These are phyloP conservation scores for Cheirogaleus medius DNA, from an alignment of 2,113 vertebrate species.

Conservation along the genomic window DNA sequence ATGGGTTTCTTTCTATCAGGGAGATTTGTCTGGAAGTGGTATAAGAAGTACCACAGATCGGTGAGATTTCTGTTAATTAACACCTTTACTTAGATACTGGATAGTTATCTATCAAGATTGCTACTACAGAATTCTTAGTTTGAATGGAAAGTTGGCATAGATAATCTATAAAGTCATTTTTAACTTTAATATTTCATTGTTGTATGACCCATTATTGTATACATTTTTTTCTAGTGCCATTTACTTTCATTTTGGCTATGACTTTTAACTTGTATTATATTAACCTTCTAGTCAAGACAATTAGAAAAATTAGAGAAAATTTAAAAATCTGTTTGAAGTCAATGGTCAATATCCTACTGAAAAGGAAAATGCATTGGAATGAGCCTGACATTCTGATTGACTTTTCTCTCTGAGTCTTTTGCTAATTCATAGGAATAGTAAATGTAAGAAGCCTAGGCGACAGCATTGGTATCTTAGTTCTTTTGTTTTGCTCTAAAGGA, in stretches of 20 bases:
- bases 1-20: neutral
- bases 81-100: neutral
- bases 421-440: neutral
- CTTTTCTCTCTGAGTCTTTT: slow-evolving; percentile 13
- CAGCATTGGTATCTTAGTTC: neutral
- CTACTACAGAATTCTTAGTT: neutral
- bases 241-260: neutral
- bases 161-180: neutral
- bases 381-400: neutral
- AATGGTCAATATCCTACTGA: neutral
- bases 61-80: neutral
- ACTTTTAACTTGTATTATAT: neutral
- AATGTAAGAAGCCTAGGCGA: neutral
- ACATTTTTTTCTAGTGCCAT: neutral
- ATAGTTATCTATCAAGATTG: neutral
- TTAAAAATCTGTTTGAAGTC: neutral
- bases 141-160: neutral
- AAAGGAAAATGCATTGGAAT: neutral
- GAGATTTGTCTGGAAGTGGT: neutral
- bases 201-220: neutral
- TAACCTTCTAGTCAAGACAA: neutral
- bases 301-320: slow-evolving; percentile 10
- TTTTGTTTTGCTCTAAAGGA: no score
- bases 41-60: neutral
- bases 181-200: neutral